Evolutionary conservation across 30 jellyfish, hydroid and myxozoan genomes (phyloP).

Genomic region (Aurelia coerulea): DNA sequence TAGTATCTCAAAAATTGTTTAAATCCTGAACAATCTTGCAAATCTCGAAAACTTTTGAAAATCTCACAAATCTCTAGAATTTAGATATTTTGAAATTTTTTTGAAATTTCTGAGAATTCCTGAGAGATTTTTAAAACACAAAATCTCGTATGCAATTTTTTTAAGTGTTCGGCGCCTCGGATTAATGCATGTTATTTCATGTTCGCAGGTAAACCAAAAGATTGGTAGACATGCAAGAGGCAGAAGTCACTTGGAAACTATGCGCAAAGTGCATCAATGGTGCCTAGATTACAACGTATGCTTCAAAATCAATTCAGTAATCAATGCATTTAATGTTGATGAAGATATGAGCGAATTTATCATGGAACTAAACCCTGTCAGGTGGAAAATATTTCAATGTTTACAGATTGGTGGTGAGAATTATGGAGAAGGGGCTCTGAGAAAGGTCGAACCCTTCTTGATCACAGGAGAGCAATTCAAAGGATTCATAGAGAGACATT

Average conservation of each 20-base stretch:
- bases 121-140: no score
- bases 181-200: no score
- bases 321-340: constrained; percentile 61
- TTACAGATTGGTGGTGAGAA: constrained; percentile 59
- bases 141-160: no score
- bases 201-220: constrained; percentile 48
- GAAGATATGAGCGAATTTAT: constrained; percentile 73
- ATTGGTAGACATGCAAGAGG: constrained; percentile 73
- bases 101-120: no score
- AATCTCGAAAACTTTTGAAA: no score
- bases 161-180: no score
- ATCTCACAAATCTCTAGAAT: no score
- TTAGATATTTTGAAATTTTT: no score
- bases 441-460: constrained; percentile 65
- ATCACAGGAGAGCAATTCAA: constrained; percentile 66
- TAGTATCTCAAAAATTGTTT: no score
- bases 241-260: constrained; percentile 60
- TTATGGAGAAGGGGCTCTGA: constrained; percentile 65
- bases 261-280: constrained; percentile 64
- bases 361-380: constrained; percentile 51
- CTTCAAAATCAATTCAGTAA: constrained; percentile 71
- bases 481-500: constrained; percentile 58
- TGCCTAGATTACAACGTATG: constrained; percentile 44
- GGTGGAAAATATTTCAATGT: constrained; percentile 85
- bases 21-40: no score